Percentiles rank a stretch among this genome's conserved stretches.
Conservation (phyloP, 2,797 vertebrate genomes). For the Petrocephalus sullivani region DNA sequence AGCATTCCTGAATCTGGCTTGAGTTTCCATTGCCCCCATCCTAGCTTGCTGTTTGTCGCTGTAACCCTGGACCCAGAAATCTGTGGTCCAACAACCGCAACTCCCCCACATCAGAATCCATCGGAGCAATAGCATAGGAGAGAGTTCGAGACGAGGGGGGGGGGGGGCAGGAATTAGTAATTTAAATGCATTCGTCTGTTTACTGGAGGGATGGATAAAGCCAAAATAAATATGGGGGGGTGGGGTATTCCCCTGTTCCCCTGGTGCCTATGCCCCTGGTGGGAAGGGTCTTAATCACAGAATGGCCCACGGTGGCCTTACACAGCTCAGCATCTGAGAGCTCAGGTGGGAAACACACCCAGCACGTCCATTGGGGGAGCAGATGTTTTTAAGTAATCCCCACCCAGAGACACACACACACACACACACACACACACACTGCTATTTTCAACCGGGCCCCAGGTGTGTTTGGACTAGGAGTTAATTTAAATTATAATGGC, state of each 20-base stretch:
- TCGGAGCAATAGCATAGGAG: not conserved
- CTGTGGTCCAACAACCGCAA: not conserved
- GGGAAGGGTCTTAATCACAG: not conserved
- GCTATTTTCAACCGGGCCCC: slow-evolving; percentile 48
- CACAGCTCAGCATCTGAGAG: not conserved
- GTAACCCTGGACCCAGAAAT: not conserved
- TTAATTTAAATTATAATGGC: slow-evolving; percentile 53
- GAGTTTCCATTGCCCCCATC: slow-evolving; percentile 13
- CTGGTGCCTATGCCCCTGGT: not conserved
- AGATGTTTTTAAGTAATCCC: slow-evolving; percentile 46
- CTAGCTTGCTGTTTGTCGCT: not conserved
- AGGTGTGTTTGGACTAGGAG: slow-evolving; percentile 55
- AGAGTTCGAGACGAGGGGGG: not conserved
- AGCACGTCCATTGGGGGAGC: slow-evolving; percentile 30
- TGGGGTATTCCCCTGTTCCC: not conserved
- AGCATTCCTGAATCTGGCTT: not conserved
- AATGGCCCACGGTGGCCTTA: not conserved
- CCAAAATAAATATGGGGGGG: not conserved
- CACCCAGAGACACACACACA: slow-evolving; percentile 35
- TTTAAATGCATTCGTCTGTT: not conserved
- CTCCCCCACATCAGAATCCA: not conserved
- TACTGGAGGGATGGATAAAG: not conserved
- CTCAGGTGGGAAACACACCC: slow-evolving; percentile 21
- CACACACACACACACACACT: slow-evolving; percentile 35
- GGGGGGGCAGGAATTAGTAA: not conserved